Conservation (phyloP, 2,888 invertebrate species). For the Caenorhabditis sp. region DNA sequence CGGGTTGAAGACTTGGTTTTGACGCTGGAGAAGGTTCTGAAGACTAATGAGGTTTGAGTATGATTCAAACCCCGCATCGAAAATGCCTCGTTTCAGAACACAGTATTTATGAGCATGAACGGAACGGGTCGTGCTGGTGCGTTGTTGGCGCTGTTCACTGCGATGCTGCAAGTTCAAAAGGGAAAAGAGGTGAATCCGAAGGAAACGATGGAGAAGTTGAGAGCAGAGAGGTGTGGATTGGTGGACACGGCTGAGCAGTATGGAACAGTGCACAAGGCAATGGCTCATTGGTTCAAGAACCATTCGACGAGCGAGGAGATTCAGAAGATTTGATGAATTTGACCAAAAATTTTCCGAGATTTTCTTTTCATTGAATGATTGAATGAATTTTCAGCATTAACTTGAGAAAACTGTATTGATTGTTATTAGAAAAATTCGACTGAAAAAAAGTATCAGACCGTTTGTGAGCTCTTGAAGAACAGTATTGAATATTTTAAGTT, state of each 20-base stretch:
- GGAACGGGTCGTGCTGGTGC: constrained; percentile 36
- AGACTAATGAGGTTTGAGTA: constrained; percentile 27
- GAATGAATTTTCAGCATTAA: too few species aligned
- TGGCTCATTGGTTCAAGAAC: constrained; percentile 29
- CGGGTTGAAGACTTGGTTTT: constrained; percentile 10
- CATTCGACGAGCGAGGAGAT: constrained; percentile 8
- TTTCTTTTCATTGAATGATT: neutral
- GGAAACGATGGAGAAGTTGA: constrained; percentile 36
- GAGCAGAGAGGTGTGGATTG: constrained; percentile 38
- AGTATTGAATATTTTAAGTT: too few species aligned
- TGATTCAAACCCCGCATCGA: too few species aligned
- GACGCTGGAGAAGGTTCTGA: constrained; percentile 38
- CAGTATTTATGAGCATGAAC: constrained; percentile 24
- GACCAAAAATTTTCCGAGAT: neutral
- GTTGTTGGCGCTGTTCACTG: constrained; percentile 10
- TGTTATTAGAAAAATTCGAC: too few species aligned
- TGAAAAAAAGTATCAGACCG: too few species aligned
- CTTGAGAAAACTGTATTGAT: too few species aligned
- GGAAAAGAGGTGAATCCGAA: constrained; percentile 35
- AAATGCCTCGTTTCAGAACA: neutral
- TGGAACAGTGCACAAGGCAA: constrained; percentile 24
- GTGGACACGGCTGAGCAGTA: constrained; percentile 47
- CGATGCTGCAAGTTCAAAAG: constrained; percentile 22
- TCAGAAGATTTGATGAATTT: constrained; percentile 10
- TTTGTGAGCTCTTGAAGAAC: too few species aligned